Evolutionary conservation across 2,888 invertebrate genomes (phyloP), one percentile per base, ranked within the genome.

Genomic region (Megaustenia siamemsis): DNA sequence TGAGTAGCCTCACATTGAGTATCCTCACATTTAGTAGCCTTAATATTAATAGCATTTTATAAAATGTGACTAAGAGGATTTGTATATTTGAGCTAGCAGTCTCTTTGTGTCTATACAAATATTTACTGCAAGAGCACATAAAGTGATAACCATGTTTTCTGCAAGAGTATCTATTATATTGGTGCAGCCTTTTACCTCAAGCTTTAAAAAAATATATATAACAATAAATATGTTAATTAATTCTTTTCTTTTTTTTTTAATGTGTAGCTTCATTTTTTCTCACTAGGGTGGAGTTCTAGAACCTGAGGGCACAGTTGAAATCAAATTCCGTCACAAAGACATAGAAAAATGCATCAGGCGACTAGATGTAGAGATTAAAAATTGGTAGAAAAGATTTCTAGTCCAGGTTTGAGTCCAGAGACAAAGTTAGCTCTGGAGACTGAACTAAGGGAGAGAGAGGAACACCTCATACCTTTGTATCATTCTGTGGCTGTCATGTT

Each of bases 271-370:
- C 28, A 38, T 32, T 35, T n/a, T 84, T 60, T 35, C 68, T 38
- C 38, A 56, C 21, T 93, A 96, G 98, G 99, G 98, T 71, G 99
- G 99, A 69, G 97, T 99, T 0, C 94, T 99, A 53, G 99, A 99
- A 94, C 97, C 99, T 0, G 98, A 98, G 93, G 98, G 98, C 60
- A 97, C 97, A 53, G 99, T 99, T 0, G 99, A 99, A 94, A 99
- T 99, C 88, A 99, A 99, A 94, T 99, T 96, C 95, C 96, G 98
- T 85, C 96, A 96, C 90, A 97, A 98, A 88, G 99, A 99, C 93
- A 95, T 98, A 43, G 90, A 97, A 56, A 98, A 98, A 94, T 96
- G 97, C 0, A 99, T 99, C 96, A 96, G 97, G 91, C 95, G 99
- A 32, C 94, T 94, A 32, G 95, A 95, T 89, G 89, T 90, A 0